phyloP scores from a whole-genome alignment of 2,797 vertebrate genomes.

The Odontamblyopus lacepedii region DNA sequence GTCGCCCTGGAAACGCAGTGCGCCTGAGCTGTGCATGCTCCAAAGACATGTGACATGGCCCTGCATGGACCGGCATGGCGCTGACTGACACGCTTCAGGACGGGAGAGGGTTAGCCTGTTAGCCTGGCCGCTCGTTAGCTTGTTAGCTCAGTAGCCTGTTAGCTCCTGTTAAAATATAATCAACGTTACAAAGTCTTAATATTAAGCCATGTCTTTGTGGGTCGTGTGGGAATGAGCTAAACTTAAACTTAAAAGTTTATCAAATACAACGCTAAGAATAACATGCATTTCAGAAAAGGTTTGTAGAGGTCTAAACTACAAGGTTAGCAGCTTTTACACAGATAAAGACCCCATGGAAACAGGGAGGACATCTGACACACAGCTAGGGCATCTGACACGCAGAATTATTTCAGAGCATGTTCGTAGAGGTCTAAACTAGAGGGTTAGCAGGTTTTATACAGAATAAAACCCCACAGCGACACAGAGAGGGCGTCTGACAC shows the following conservation, averaged over 20 bases:
- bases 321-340: too few relatives aligned
- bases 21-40: constrained; percentile 76
- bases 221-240: background rate
- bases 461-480: background rate
- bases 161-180: background rate
- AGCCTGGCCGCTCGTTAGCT: background rate
- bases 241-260: background rate
- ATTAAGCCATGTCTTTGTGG: background rate
- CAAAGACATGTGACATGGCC: constrained; percentile 53
- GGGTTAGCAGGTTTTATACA: background rate
- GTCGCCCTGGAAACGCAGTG: constrained; percentile 46
- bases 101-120: background rate
- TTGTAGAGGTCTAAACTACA: too few relatives aligned
- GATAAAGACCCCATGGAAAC: too few relatives aligned
- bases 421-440: background rate
- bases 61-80: constrained; percentile 78
- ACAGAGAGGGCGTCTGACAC: too few relatives aligned
- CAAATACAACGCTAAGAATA: background rate
- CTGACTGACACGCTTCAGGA: constrained; percentile 63
- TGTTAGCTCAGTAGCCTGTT: background rate
- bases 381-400: too few relatives aligned
- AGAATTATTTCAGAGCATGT: background rate
- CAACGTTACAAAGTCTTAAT: background rate
- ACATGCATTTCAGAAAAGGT: background rate
- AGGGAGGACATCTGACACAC: too few relatives aligned